These are phyloP conservation scores for Polylopha cassiicola DNA, from an alignment of 2,888 invertebrate species.

Conservation along the genomic window DNA sequence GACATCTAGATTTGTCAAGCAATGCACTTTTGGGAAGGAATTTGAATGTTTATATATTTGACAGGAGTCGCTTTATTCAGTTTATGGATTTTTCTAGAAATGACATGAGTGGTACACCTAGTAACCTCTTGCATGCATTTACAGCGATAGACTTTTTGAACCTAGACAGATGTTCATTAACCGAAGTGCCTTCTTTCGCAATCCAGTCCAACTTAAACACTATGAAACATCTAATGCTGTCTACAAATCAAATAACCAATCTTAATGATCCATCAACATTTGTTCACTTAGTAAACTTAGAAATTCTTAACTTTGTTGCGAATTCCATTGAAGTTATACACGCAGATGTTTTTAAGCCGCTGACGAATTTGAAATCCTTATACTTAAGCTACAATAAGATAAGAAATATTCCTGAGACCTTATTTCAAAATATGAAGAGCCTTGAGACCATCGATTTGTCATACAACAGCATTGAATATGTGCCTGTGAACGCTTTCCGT, in stretches of 20 bases:
- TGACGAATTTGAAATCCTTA: slow-evolving; percentile 46
- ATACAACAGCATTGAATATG: slow-evolving; percentile 45
- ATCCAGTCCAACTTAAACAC: slow-evolving; percentile 42
- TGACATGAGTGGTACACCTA: slow-evolving; percentile 41
- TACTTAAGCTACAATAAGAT: slow-evolving; percentile 47
- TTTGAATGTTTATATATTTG: slow-evolving; percentile 40
- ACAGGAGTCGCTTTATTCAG: slow-evolving; percentile 33
- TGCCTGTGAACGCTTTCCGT: slow-evolving; percentile 50
- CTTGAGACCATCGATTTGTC: slow-evolving; percentile 51
- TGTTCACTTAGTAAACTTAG: slow-evolving; percentile 41
- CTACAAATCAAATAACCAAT: slow-evolving; percentile 46
- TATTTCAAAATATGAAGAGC: slow-evolving; percentile 45
- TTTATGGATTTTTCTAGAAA: slow-evolving; percentile 49
- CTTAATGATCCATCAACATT: slow-evolving; percentile 37
- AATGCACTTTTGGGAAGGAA: slow-evolving; percentile 41
- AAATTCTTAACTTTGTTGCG: slow-evolving; percentile 46
- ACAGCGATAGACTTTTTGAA: slow-evolving; percentile 38
- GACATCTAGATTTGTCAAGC: slow-evolving; percentile 43
- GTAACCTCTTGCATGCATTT: slow-evolving; percentile 39
- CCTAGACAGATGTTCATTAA: slow-evolving; percentile 43
- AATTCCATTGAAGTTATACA: slow-evolving; percentile 46
- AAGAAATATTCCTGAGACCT: slow-evolving; percentile 41
- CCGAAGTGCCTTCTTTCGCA: slow-evolving; percentile 47
- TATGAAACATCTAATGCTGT: slow-evolving; percentile 46
- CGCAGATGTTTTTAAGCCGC: slow-evolving; percentile 41